Percentiles rank a stretch among this genome's conserved stretches.
Evolutionary conservation across 2,797 vertebrate species (phyloP).

Genomic region (Myotis planiceps): DNA sequence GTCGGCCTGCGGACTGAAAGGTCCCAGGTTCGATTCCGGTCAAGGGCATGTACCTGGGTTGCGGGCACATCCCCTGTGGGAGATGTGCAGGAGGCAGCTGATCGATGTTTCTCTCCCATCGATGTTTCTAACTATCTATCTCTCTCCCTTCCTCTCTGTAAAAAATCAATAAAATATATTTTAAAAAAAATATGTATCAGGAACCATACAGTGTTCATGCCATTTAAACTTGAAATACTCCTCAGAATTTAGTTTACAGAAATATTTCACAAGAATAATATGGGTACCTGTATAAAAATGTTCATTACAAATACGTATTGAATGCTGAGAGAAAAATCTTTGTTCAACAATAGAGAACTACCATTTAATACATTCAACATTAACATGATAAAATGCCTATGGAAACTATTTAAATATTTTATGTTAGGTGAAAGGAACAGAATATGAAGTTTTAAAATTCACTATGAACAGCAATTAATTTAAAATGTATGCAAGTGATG

Average conservation of each 20-base stretch:
- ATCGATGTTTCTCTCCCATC: no score
- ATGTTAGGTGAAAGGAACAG: neutral
- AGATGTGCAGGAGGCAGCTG: no score
- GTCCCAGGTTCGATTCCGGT: no score
- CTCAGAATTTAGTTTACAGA: slow-evolving; percentile 27
- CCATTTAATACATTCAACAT: neutral
- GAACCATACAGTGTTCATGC: neutral
- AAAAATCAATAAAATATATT: no score
- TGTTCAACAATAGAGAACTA: neutral
- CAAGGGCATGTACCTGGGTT: no score
- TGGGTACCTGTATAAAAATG: neutral
- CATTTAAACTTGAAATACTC: slow-evolving; percentile 18
- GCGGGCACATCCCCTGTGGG: no score
- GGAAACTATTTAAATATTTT: slow-evolving; percentile 17
- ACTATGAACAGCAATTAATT: neutral
- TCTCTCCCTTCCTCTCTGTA: no score
- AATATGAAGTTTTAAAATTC: slow-evolving; percentile 23
- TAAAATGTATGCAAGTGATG: neutral
- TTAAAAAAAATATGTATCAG: slow-evolving; percentile 1
- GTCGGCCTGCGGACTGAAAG: no score
- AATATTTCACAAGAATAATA: slow-evolving; percentile 11
- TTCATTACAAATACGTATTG: slow-evolving; percentile 28
- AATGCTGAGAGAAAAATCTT: slow-evolving; percentile 4
- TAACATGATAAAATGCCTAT: slow-evolving; percentile 6
- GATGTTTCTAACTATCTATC: no score